Evolutionary conservation across 2,113 vertebrate species (phyloP), one percentile per base, ranked within the genome.

Genomic region (Oophaga pumilio): DNA sequence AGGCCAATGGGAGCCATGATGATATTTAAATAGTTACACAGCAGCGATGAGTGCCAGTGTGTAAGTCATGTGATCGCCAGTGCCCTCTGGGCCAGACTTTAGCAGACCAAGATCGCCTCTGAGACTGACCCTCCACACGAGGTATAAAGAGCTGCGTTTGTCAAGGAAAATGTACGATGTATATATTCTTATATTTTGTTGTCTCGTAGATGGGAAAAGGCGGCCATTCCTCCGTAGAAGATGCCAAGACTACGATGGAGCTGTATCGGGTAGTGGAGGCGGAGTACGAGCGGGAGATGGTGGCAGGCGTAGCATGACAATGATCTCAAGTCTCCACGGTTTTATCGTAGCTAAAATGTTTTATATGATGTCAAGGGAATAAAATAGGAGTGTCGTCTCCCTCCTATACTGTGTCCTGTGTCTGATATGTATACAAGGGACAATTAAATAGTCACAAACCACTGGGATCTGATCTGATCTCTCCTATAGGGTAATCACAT

Each of bases 141-240:
- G 33, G 3, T 43, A 43, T 43, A 43, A 43, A 43, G 33, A 43
- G 33, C 33, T 43, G 33, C 33, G 33, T 43, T 4, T 43, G 33
- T 43, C 5, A 43, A 43, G 33, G 5, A 43, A 43, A 4, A 20
- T 52, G n/a, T 10, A 2, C 1, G 13, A 18, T 2, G 14, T 14
- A 6, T 14, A 24, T 50, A 52, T 52, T 43, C 33, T 0, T 14
- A 77, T n/a, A 56, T 57, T n/a, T 7, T 78, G 9, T 53, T 14
- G 24, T 79, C 20, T 56, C 85, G 85, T 93, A 99, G 98, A 92
- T 89, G 0, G 97, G 97, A 24, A 94, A 11, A 10, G 90, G 88
- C 0, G 98, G 97, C 1, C 98, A 99, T 88, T 98, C 96, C 17
- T 99, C 97, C 0, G 97, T 99, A 76, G 98, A 99, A 90, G 98